Evolutionary conservation across 2,113 vertebrate genomes (phyloP), one percentile per base, ranked within the genome.

Genomic region (Nematolebias whitei): DNA sequence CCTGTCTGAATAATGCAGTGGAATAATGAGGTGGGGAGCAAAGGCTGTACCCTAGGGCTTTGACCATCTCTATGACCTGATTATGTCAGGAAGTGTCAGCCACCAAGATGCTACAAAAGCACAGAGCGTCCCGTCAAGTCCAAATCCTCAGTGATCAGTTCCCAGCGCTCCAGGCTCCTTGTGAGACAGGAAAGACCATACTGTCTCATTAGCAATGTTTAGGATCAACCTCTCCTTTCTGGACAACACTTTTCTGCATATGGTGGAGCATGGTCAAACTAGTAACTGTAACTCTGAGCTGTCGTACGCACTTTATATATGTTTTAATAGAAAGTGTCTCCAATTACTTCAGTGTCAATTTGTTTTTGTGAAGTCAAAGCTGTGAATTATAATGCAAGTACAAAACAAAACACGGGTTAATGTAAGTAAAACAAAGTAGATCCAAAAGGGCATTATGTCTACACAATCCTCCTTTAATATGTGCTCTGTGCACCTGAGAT

Each of bases 401-500:
- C 92, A 90, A 94, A 91, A 92, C 93, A 92, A 92, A 95, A 93
- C 91, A 91, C 90, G 90, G 93, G 93, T 95, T 95, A 95, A 94
- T 93, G 92, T 93, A 94, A 94, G 95, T 92, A 95, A 92, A 93
- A 93, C 87, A 90, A 90, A 92, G 93, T 94, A 95, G 93, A 89
- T 47, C 89, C 93, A 58, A 93, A 95, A 95, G 94, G 94, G 94
- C 94, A 94, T 86, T 84, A 89, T 93, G 94, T 93, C 93, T 93
- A 94, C 86, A 94, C 93, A 94, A 91, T 95, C 93, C 92, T 94
- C 91, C 93, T 96, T 95, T 95, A 97, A 96, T 96, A 95, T 94
- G 94, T 95, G 94, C 91, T 80, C 92, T 95, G 95, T 94, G 94
- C 94, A 95, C 94, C 95, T 95, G 94, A 93, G 95, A 97, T 97